Base-by-base conservation (phyloP, 2,888 invertebrate genomes). In the Piscicola geometra region DNA sequence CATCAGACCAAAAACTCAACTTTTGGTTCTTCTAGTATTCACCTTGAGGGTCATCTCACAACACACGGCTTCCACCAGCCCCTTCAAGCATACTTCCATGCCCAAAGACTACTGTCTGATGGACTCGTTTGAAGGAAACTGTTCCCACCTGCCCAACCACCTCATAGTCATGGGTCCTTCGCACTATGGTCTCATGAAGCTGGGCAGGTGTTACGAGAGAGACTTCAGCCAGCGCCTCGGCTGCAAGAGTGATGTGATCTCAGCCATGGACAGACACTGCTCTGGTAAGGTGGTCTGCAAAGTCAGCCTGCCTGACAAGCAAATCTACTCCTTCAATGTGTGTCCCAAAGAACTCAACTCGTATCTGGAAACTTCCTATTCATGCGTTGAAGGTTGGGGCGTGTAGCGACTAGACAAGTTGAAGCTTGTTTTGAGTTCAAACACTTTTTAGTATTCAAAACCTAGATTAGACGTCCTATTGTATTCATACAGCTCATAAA, bases 341-440 rank as follows among this genome's bases (percentile, higher is more conserved):
- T 71, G 71, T 52, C 71, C 71, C 28, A 36, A 50, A n/a, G 71
- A 71, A 52, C 33, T 71, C 50, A 71, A 25, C 52, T 71, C 71
- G 25, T 71, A 50, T 30, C 47, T 71, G 52, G 71, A 71, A 33
- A 47, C 71, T 1, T 71, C 71, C 25, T 71, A 71, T 25, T 47
- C 25, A n/a, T 71, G 71, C 56, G 30, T 71, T 33, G 32, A 52
- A 28, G 71, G 71, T 71, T n/a, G n/a, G n/a, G n/a, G n/a, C n/a
- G n/a, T n/a, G n/a, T n/a, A n/a, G n/a, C n/a, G n/a, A n/a, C n/a
- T n/a, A n/a, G n/a, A n/a, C n/a, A n/a, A n/a, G n/a, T n/a, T n/a
- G n/a, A n/a, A n/a, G n/a, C n/a, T n/a, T n/a, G n/a, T n/a, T n/a
- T n/a, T n/a, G n/a, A n/a, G n/a, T n/a, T n/a, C n/a, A n/a, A n/a